Evolutionary conservation across 2,888 invertebrate species (phyloP).

Genomic region (Oxycera nigricornis): DNA sequence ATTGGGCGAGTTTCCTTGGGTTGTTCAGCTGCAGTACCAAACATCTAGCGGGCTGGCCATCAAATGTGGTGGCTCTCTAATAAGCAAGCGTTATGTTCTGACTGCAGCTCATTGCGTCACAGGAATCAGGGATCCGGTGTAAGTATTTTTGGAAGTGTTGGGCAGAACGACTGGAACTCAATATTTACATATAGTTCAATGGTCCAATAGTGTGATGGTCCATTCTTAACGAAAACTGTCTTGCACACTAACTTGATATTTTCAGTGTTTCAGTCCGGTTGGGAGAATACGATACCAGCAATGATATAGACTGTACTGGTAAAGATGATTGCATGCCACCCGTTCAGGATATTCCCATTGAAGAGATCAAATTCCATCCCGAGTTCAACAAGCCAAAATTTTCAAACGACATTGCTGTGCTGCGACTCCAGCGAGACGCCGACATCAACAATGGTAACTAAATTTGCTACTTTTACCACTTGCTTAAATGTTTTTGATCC

Average conservation of each 20-base stretch:
- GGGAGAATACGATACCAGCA: constrained; percentile 59
- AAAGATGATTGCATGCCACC: constrained; percentile 57
- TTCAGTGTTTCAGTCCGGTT: constrained; percentile 58
- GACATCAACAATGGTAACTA: constrained; percentile 48
- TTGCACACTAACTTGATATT: too few species aligned
- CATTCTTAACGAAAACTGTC: too few species aligned
- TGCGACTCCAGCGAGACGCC: constrained; percentile 59
- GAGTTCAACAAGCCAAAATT: constrained; percentile 60
- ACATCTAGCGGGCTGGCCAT: constrained; percentile 53
- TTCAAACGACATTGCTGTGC: constrained; percentile 68
- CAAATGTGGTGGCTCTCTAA: constrained; percentile 59
- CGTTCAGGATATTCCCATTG: constrained; percentile 58
- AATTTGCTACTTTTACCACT: constrained; percentile 31
- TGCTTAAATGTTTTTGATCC: too few species aligned
- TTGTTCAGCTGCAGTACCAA: constrained; percentile 73
- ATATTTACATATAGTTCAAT: too few species aligned
- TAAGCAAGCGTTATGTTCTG: constrained; percentile 54
- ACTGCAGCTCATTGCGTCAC: constrained; percentile 58
- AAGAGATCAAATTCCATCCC: constrained; percentile 63
- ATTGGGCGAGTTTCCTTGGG: constrained; percentile 76
- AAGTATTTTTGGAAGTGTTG: too few species aligned
- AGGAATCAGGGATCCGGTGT: constrained; percentile 48
- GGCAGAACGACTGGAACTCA: background rate
- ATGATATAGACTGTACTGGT: constrained; percentile 55
- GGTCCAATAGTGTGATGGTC: too few species aligned